Evolutionary conservation across 2,113 vertebrate species (phyloP), one percentile per base, ranked within the genome.

Genomic region (Hirundichthys speculiger): DNA sequence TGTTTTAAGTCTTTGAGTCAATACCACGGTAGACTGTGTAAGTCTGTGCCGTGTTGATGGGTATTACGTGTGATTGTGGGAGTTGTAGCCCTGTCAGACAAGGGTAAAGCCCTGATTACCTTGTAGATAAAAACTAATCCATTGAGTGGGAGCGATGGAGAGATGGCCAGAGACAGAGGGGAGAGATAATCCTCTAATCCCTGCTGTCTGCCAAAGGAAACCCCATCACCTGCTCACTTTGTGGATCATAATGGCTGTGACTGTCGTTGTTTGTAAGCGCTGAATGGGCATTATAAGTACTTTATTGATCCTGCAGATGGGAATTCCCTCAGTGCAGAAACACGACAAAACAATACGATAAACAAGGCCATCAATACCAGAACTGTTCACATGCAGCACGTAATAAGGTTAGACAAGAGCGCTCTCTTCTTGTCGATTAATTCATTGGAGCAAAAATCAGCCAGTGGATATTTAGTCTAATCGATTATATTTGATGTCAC

Each of bases 91-190:
- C 60, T 83, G 76, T 80, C 70, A 61, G 70, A 75, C 34, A 11
- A 46, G 50, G 13, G 47, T 38, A 66, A 80, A 75, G 27, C 80
- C 49, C 71, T 15, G 84, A 80, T 86, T 73, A 76, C 61, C 59
- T 70, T 53, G 61, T 45, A 79, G 84, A 86, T 81, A 80, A 80
- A 60, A 64, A 64, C 64, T 79, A 83, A 86, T 83, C 80, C 64
- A 59, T 21, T 13, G 21, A 41, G 56, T 13, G 21, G 51, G 64
- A 75, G 47, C 18, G 24, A 67, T 19, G 34, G 53, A 62, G 64
- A 65, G 76, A 67, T 65, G 80, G 54, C 52, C 70, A 55, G 27
- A 64, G 52, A 73, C 57, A 43, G 42, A 60, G 42, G 42, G 47
- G 55, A 46, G 56, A 69, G 48, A 70, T 78, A 70, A 81, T 79